Conservation (phyloP, 92 coral and sea anemone species). For the Phenganax stokvisi region DNA sequence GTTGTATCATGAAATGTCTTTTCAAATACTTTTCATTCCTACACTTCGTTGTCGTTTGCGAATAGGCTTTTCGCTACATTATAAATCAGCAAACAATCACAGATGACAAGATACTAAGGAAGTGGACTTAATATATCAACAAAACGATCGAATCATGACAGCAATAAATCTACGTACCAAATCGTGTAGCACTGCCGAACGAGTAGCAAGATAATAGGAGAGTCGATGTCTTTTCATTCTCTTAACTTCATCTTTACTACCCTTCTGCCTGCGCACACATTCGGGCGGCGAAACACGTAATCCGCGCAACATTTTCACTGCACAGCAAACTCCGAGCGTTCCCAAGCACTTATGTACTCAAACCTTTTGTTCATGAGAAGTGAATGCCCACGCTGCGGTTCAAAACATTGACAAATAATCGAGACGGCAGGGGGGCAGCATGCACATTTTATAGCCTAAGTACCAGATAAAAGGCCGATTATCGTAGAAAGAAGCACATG, state of each 20-base stretch:
- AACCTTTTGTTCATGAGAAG: slow-evolving; percentile 6
- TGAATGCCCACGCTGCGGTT: slow-evolving; percentile 13
- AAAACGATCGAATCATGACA: not conserved
- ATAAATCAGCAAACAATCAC: too few species aligned
- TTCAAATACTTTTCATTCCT: too few species aligned
- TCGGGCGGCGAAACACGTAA: slow-evolving; percentile 25
- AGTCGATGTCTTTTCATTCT: slow-evolving; percentile 33
- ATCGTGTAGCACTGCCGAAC: slow-evolving; percentile 20
- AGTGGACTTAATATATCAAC: too few species aligned
- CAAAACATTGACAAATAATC: slow-evolving; percentile 39
- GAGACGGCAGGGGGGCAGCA: slow-evolving; percentile 34
- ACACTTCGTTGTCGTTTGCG: too few species aligned
- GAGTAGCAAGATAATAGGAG: slow-evolving; percentile 38
- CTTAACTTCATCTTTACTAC: slow-evolving; percentile 4
- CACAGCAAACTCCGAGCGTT: not conserved
- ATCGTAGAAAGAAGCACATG: slow-evolving; percentile 28
- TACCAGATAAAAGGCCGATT: slow-evolving; percentile 25
- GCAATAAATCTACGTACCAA: slow-evolving; percentile 30
- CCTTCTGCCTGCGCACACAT: not conserved
- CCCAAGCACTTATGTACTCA: not conserved
- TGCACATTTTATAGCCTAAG: slow-evolving; percentile 26
- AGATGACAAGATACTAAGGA: too few species aligned
- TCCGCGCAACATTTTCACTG: slow-evolving; percentile 16
- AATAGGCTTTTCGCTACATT: too few species aligned
- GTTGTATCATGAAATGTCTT: too few species aligned